Evolutionary conservation across 2,113 vertebrate genomes (phyloP), one percentile per base, ranked within the genome.

Genomic region (Spheniscus mendiculus): DNA sequence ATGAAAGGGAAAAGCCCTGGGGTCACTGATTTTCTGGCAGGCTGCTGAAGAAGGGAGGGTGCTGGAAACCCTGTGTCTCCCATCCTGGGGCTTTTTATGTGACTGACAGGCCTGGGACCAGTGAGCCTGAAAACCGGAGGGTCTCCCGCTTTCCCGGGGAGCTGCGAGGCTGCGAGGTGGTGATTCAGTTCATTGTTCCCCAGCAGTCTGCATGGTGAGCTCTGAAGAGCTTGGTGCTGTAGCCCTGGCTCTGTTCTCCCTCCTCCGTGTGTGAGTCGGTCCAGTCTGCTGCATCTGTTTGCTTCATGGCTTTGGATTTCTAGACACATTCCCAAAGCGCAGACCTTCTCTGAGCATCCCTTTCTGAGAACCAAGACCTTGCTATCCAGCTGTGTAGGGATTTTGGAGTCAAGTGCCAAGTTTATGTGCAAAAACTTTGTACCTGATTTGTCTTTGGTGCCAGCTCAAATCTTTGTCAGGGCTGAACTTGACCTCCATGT

Each of bases 1-100:
- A 55, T 85, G 81, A 73, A 93, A 91, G 63, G 70, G 87, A 91
- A 95, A 94, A 69, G 40, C 83, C 83, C 76, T 65, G 81, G 83
- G 78, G 84, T 94, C 71, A 50, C 89, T 73, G 45, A 13, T 32
- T 79, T 76, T 84, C 89, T 97, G 95, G 87, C 78, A 85, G 49
- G 30, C 87, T 87, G 62, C 61, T 89, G 77, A 69, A 47, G 47
- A 79, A 70, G 16, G 50, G 61, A 78, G 61, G 40, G 56, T 86
- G 50, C 63, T 93, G 49, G 66, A 69, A 94, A 44, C 22, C 21
- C 36, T 69, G 27, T 6, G 6, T 58, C 17, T 67, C 53, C 61
- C 34, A 80, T 72, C 71, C 20, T 6, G 15, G 56, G n/a, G 21
- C 18, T 86, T 94, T 78, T 69, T n/a, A 32, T 6, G 14, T 73